Base-by-base conservation (phyloP, 2,797 vertebrate species). In the Gadopsis marmoratus region DNA sequence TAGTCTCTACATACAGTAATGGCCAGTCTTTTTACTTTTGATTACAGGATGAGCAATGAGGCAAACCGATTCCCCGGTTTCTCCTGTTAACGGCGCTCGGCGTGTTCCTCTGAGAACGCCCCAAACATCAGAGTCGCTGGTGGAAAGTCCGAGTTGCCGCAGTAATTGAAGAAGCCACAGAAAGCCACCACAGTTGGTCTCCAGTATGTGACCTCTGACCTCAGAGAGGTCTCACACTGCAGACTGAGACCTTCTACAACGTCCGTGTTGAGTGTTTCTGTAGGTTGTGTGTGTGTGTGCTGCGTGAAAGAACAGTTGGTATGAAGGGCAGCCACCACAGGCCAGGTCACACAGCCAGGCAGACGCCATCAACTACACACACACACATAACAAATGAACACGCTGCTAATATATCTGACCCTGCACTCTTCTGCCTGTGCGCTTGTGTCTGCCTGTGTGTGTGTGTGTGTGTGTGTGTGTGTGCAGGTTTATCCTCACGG, bases 401-500 rank as follows among this genome's bases (percentile, higher is more conserved):
- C 79, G 56, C 55, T 54, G 39, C 64, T 53, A 26, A 76, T 37
- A 43, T 16, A 41, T 45, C 29, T 66, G 39, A 33, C 12, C 23
- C 23, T 68, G 68, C 59, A 3, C 19, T 50, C 35, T 41, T 4
- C 17, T 65, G n/a, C 45, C 17, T 71, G 14, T 74, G 39, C 23
- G 19, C 61, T 26, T 68, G 39, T 35, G 13, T 26, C 31, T 41
- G 9, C 54, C 7, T 56, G 43, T 31, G 21, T 65, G 31, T 65
- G 39, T 56, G 43, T 95, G 93, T 94, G 96, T 63, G 86, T 96
- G 93, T 96, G 95, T 88, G 95, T 95, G 81, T 93, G 95, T 16
- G 35, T 1, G 94, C 95, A 88, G 97, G 97, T 37, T 97, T 96
- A 92, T 98, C 96, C 91, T 98, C 86, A 95, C 93, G 86, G 97